Base-by-base conservation (phyloP, 2,888 invertebrate species). In the Autographa gamma region DNA sequence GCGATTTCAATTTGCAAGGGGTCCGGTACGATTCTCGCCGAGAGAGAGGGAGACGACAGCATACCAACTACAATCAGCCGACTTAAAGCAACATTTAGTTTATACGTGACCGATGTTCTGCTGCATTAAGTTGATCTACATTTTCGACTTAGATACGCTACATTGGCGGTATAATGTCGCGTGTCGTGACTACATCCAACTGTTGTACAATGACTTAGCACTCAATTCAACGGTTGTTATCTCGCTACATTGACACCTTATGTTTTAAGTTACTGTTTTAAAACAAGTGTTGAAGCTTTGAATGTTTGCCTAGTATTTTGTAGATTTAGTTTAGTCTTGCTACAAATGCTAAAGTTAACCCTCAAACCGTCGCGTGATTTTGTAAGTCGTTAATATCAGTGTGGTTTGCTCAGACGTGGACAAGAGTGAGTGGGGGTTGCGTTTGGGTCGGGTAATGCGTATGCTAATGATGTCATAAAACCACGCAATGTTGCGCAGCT, bases 1-100 rank as follows among this genome's bases (percentile, higher is more conserved):
- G 91, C 91, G 88, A 92, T 92, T 93, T 93, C 93, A 93, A 93
- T 93, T 93, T 92, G 91, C 90, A 86, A 89, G 86, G 89, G 90
- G 83, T 25, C 85, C 80, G 80, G 81, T 79, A 75, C 59, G 18
- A 38, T 59, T 60, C 61, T 38, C 19, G 48, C 56, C 31, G 62
- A 59, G 68, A 61, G 69, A 16, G 73, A 69, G 69, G 32, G 78
- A 78, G 80, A 68, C 48, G 52, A 60, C 58, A 8, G 48, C 64
- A 74, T 74, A 66, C 60, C 73, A 67, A 82, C 74, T 81, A 80
- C 75, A 76, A 79, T 82, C 82, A 79, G 65, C 66, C 62, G 59
- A 80, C 73, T 77, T 77, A 73, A 66, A 77, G 71, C 67, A 77
- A 79, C 79, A 73, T 80, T 83, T 77, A 77, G 69, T 75, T 65